phyloP scores from a whole-genome alignment of 2,888 invertebrate genomes.

The Melolontha melolontha region DNA sequence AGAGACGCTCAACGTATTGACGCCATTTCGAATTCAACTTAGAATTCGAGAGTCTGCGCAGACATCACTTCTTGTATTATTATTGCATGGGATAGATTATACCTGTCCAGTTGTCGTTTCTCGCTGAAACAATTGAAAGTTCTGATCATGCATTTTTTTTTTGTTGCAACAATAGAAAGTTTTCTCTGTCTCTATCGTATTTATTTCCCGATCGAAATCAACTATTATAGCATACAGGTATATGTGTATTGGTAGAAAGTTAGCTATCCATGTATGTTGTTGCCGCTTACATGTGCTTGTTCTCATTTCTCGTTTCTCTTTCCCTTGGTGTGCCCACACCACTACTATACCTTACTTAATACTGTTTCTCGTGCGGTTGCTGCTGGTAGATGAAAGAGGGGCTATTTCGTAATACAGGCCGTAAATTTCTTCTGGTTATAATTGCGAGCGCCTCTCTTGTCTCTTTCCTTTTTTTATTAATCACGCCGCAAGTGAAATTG shows the following conservation, averaged over 20 bases:
- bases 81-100: background rate
- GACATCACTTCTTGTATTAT: background rate
- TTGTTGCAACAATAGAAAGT: conserved; percentile 12
- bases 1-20: conserved; percentile 3
- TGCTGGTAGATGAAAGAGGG: conserved; percentile 24
- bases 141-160: background rate
- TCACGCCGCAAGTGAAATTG: conserved; percentile 41
- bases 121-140: conserved; percentile 9
- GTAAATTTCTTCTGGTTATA: conserved; percentile 42
- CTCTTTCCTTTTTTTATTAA: conserved; percentile 4
- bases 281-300: conserved; percentile 19
- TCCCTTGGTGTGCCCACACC: conserved; percentile 1
- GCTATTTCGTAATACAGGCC: conserved; percentile 25
- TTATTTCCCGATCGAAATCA: background rate
- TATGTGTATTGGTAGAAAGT: conserved; percentile 24
- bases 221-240: too few species aligned
- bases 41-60: conserved; percentile 9
- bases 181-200: too few species aligned
- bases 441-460: conserved; percentile 36
- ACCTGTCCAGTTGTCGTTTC: background rate
- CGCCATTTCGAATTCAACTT: conserved; percentile 5
- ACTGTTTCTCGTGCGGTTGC: conserved; percentile 16
- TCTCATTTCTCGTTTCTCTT: conserved; percentile 21
- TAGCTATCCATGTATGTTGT: conserved; percentile 8
- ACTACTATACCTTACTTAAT: conserved; percentile 8